These are phyloP conservation scores for Sebastes goodei DNA, from an alignment of 2,797 vertebrate species.

Conservation along the genomic window DNA sequence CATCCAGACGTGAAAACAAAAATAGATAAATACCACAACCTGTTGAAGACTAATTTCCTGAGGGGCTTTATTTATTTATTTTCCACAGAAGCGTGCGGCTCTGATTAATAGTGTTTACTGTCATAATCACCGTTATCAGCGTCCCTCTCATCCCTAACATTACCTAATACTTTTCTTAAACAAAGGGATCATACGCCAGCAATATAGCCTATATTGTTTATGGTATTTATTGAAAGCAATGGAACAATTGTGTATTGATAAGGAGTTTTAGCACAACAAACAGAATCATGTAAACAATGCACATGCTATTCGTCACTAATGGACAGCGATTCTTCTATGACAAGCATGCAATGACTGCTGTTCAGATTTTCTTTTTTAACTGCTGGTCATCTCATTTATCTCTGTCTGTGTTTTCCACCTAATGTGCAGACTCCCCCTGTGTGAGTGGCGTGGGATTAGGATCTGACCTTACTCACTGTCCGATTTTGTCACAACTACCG, in stretches of 20 bases:
- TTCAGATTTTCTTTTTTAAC: background rate
- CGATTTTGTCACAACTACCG: slow-evolving; percentile 41
- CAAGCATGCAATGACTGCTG: background rate
- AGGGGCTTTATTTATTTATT: slow-evolving; percentile 52
- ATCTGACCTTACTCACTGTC: slow-evolving; percentile 48
- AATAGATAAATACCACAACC: slow-evolving; percentile 71
- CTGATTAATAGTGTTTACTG: slow-evolving; percentile 65
- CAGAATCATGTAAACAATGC: background rate
- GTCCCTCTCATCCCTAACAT: slow-evolving; percentile 27
- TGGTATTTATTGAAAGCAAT: slow-evolving; percentile 15
- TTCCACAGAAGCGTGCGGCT: slow-evolving; percentile 8
- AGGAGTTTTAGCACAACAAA: background rate
- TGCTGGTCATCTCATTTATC: slow-evolving; percentile 22
- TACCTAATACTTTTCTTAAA: slow-evolving; percentile 35
- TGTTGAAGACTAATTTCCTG: slow-evolving; percentile 67
- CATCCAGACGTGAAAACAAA: slow-evolving; percentile 67
- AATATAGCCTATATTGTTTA: background rate
- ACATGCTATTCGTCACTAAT: slow-evolving; percentile 4
- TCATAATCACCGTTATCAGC: slow-evolving; percentile 60
- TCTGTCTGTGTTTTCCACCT: slow-evolving; percentile 10
- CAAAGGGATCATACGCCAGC: slow-evolving; percentile 29
- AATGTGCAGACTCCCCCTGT: background rate
- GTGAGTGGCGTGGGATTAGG: slow-evolving; percentile 39
- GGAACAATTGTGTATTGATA: slow-evolving; percentile 16
- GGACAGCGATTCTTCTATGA: slow-evolving; percentile 3